Base-by-base conservation (phyloP, 2,888 invertebrate species). In the Lochmaea crataegi region DNA sequence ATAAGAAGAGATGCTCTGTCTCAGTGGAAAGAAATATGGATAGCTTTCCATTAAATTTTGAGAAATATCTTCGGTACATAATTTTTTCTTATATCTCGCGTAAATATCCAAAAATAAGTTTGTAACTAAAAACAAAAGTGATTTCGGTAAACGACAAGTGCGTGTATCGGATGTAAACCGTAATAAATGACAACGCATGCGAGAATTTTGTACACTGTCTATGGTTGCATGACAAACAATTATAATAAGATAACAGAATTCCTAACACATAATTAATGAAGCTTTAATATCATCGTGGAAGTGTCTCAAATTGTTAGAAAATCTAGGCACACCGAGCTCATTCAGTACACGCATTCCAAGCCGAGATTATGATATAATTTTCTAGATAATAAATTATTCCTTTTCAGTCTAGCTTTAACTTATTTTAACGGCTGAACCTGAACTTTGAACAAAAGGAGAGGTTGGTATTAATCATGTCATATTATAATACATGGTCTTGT, bases 391-490 rank as follows among this genome's bases (percentile, higher is more conserved):
- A 69, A 69, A 69, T 69, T 65, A 58, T 64, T 69, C 63, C 63
- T 32, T 32, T 63, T 16, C 56, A 68, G 61, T 42, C 65, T 63
- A 63, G 38, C 48, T 70, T 48, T 58, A 76, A 68, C 66, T 70
- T 72, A 72, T 75, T 69, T 72, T 64, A 57, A 69, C 48, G 77
- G 74, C 76, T 81, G 81, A 80, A 81, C 81, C 81, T 81, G 70
- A 73, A 68, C 68, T 73, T 66, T 41, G 58, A 70, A 73, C 73
- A 73, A 71, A 76, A 74, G 71, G 69, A 67, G 63, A 60, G 65
- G 48, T 63, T 63, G 75, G 69, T 80, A 82, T 82, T 81, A 82
- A 82, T 82, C 82, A 82, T 80, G 78, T 65, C 72, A 60, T 48
- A 68, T n/a, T n/a, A n/a, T 45, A 68, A 82, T 61, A 51, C 18